phyloP scores from a whole-genome alignment of 1,140 invertebrate species.

The Drosophila miranda region DNA sequence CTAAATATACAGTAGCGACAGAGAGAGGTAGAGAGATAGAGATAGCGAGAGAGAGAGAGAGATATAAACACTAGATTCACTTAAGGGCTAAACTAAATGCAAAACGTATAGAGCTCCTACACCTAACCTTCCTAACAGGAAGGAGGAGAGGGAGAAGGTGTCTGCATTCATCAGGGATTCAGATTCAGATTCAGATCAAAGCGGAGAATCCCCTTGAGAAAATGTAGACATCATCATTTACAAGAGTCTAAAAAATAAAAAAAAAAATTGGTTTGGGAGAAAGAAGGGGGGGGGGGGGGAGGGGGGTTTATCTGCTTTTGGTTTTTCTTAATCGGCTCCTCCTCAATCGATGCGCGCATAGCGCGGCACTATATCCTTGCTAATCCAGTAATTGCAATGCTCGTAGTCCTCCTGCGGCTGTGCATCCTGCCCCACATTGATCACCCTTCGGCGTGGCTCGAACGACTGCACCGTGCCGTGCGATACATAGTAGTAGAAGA shows the following conservation, averaged over 20 bases:
- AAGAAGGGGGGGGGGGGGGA: not conserved
- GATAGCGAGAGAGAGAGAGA: conserved; percentile 26
- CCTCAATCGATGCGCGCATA: conserved; percentile 84
- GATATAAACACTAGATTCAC: conserved; percentile 77
- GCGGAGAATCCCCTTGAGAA: too few relatives aligned
- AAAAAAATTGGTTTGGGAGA: conserved; percentile 6
- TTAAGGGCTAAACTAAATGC: conserved; percentile 71
- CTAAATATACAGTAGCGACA: conserved; percentile 68
- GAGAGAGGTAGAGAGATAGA: conserved; percentile 31
- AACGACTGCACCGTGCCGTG: conserved; percentile 86
- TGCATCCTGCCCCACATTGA: conserved; percentile 88
- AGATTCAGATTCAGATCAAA: too few relatives aligned
- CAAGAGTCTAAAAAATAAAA: conserved; percentile 4
- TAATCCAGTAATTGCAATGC: conserved; percentile 89
- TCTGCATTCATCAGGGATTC: too few relatives aligned
- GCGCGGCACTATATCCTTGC: conserved; percentile 87
- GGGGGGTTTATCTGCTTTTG: conserved; percentile 3
- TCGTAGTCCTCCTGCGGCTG: conserved; percentile 85
- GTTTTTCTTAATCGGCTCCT: not conserved
- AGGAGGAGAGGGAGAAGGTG: conserved; percentile 1
- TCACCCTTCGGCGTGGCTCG: conserved; percentile 84
- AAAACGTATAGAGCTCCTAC: conserved; percentile 21
- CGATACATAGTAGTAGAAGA: conserved; percentile 92
- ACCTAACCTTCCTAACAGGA: not conserved
- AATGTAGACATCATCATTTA: too few relatives aligned